Evolutionary conservation across 1,140 invertebrate genomes (phyloP), one percentile per base, ranked within the genome.

Genomic region (Cydia pomonella): DNA sequence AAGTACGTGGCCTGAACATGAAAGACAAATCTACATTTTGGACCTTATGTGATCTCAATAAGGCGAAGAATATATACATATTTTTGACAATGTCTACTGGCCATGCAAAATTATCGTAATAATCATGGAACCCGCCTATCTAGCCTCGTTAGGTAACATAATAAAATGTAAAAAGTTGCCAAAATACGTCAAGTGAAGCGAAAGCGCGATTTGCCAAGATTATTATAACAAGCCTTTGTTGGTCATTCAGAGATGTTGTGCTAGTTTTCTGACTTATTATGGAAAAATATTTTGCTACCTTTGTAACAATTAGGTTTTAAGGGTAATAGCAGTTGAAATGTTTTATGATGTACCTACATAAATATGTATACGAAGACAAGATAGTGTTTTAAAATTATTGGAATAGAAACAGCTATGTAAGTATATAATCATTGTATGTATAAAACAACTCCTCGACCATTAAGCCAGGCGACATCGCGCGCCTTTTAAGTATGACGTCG

Each of bases 141-240:
- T 5, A 53, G 53, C 18, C 21, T 59, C 53, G 53, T 59, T 59
- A 59, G 18, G 53, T 23, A n/a, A n/a, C n/a, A 21, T 21, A 59
- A 59, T 59, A 59, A 59, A 59, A 59, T 21, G 53, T 12, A 59
- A 59, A 59, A 59, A 59, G 53, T 59, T 59, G 53, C 53, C 53
- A 59, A 59, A 59, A 59, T 23, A 59, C 53, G 18, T 12, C 53
- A 59, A 59, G n/a, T 21, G 7, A 18, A 33, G 64, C 64, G 64
- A 69, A 69, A 69, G 64, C 27, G 27, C 64, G 64, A 69, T 33
- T 69, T 33, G n/a, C 9, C 29, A 38, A 69, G 64, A 69, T 69
- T 69, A 38, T 69, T 10, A 33, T 69, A 69, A 69, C n/a, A 33
- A 69, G n/a, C 25, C 23, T 69, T 69, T 29, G 38, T 18, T 33